Evolutionary conservation across 1,140 invertebrate genomes (phyloP), one percentile per base, ranked within the genome.

Genomic region (Drosophila burlai): DNA sequence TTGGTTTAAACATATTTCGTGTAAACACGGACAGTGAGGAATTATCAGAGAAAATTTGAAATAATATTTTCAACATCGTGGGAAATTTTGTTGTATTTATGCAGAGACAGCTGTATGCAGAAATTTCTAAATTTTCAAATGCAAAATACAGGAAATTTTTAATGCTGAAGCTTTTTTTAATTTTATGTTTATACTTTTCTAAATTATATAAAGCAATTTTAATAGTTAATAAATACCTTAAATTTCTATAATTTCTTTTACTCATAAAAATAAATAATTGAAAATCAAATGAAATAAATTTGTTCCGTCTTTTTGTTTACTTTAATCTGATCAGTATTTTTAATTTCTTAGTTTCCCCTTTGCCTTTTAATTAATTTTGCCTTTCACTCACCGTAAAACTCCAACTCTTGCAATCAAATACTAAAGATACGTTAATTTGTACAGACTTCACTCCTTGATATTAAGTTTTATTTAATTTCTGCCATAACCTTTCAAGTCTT

Each of bases 401-500:
- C 2, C 10, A 64, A 40, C 60, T 26, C 34, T 64, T 31, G 9
- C 8, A 4, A 13, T 16, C 26, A 50, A 21, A 11, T 34, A n/a
- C 24, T 15, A 26, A 9, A 34, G 8, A 49, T 34, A n/a, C 13
- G 1, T 16, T 4, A 15, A 45, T 34, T 65, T 26, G 4, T 15
- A 34, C 18, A 36, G 15, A 13, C 31, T 61, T n/a, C 21, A 65
- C 38, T 16, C 1, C 21, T 26, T 36, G 11, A 24, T 38, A 38
- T 31, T 29, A 24, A 47, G 18, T 71, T 68, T 40, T 46, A 46
- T 67, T 71, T 57, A 15, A 71, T 38, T 46, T 65, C n/a, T n/a
- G 11, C 36, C 2, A 21, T 49, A 49, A 67, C 45, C 38, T 24
- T 40, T 64, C 7, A n/a, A 40, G 18, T 31, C 16, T 21, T 21